Conservation (phyloP, 2,888 invertebrate genomes). For the Drosophila sordidula region DNA sequence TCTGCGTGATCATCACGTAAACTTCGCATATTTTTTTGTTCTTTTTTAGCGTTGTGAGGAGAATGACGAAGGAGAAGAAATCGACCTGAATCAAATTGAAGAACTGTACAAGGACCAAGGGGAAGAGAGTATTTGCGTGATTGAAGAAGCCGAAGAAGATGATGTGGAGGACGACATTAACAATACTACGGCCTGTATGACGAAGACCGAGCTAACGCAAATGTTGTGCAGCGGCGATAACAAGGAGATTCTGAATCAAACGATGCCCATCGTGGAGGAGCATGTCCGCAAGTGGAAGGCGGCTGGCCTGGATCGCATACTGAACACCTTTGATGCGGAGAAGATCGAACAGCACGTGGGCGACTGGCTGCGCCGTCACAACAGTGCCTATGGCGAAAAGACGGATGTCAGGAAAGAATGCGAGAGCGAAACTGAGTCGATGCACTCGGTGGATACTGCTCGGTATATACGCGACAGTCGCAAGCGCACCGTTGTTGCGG, state of each 20-base stretch:
- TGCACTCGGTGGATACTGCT: conserved; percentile 82
- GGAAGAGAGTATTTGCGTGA: background rate
- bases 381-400: conserved; percentile 58
- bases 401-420: conserved; percentile 4
- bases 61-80: too few species aligned
- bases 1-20: too few species aligned
- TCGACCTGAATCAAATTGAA: conserved; percentile 21
- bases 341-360: conserved; percentile 81
- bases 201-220: conserved; percentile 52
- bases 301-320: conserved; percentile 75
- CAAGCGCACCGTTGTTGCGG: conserved; percentile 35
- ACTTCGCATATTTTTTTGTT: too few species aligned
- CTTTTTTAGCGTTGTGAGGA: too few species aligned
- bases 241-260: conserved; percentile 73
- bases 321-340: conserved; percentile 78
- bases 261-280: conserved; percentile 76
- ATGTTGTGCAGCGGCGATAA: conserved; percentile 48
- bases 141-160: conserved; percentile 49
- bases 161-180: conserved; percentile 30
- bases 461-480: conserved; percentile 80
- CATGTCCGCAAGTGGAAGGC: conserved; percentile 78
- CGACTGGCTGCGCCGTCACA: conserved; percentile 77
- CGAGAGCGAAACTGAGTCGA: conserved; percentile 70
- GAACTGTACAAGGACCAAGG: conserved; percentile 35
- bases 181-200: conserved; percentile 50